Evolutionary conservation across 2,888 invertebrate genomes (phyloP).

Genomic region (Drosophila borealis): DNA sequence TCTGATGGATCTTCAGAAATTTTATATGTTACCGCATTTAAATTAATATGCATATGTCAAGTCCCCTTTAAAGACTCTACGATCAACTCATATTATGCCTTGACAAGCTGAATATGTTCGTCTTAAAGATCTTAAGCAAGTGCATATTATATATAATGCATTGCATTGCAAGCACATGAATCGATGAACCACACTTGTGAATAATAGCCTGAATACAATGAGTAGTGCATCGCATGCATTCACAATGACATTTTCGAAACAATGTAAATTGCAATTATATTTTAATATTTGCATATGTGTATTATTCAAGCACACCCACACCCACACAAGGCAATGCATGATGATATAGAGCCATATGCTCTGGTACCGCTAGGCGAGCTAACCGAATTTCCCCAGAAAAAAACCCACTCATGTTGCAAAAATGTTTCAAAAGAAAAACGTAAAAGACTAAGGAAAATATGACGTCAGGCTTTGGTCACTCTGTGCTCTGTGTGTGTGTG

Average conservation of each 20-base stretch:
- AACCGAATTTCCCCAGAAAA: slow-evolving; percentile 73
- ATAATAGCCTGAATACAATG: slow-evolving; percentile 21
- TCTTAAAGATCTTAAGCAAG: neutral
- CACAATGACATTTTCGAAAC: slow-evolving; percentile 38
- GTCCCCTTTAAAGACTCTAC: neutral
- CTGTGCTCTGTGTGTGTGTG: slow-evolving; percentile 7
- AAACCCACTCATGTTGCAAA: slow-evolving; percentile 77
- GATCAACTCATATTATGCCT: neutral
- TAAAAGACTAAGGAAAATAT: slow-evolving; percentile 66
- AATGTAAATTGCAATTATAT: slow-evolving; percentile 43
- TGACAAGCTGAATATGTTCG: neutral
- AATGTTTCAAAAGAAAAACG: slow-evolving; percentile 53
- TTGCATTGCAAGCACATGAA: neutral
- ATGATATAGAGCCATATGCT: slow-evolving; percentile 42
- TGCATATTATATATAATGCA: neutral
- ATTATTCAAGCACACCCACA: slow-evolving; percentile 25
- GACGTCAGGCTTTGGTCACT: slow-evolving; percentile 72
- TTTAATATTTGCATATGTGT: slow-evolving; percentile 12
- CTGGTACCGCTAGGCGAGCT: slow-evolving; percentile 28
- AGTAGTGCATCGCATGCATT: slow-evolving; percentile 24
- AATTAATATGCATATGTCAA: too few relatives aligned
- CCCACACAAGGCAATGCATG: slow-evolving; percentile 6
- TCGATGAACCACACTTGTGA: slow-evolving; percentile 9
- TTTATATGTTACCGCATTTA: too few relatives aligned
- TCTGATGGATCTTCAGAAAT: too few relatives aligned